Conservation (phyloP, 2,888 invertebrate species). For the Drosophila niveifrons region DNA sequence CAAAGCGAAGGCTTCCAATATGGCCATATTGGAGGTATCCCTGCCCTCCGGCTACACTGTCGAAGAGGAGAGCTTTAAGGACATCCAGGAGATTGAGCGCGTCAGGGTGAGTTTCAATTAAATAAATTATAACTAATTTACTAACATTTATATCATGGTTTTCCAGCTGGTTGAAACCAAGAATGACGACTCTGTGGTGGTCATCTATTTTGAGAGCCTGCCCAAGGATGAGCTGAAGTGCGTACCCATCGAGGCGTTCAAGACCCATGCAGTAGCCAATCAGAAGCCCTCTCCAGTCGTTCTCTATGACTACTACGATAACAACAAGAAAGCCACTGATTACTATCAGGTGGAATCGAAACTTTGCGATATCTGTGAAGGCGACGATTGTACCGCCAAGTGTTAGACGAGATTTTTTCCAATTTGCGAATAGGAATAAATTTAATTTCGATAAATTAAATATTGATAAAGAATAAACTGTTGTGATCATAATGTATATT, state of each 20-base stretch:
- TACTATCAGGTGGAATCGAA: conserved; percentile 80
- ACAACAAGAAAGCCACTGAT: conserved; percentile 85
- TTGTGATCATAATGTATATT: conserved; percentile 47
- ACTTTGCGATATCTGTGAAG: conserved; percentile 78
- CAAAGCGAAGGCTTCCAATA: conserved; percentile 89
- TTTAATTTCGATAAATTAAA: conserved; percentile 2
- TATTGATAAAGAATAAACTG: conserved; percentile 21
- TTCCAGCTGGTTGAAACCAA: conserved; percentile 88
- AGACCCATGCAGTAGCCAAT: conserved; percentile 93
- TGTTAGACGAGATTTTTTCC: conserved; percentile 30
- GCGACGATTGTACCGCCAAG: conserved; percentile 55
- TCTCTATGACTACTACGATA: conserved; percentile 96
- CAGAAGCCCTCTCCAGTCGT: conserved; percentile 94
- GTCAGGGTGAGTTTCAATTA: conserved; percentile 75
- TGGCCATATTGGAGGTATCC: conserved; percentile 96
- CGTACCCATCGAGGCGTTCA: conserved; percentile 93
- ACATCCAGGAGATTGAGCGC: conserved; percentile 86
- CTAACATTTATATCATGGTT: neutral
- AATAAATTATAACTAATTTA: neutral
- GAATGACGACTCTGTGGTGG: conserved; percentile 88
- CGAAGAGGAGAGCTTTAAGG: conserved; percentile 91
- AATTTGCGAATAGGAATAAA: conserved; percentile 4
- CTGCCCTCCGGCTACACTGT: conserved; percentile 96
- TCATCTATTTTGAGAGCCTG: conserved; percentile 91
- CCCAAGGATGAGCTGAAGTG: conserved; percentile 88